These are phyloP conservation scores for Aptenodytes forsteri DNA, from an alignment of 2,113 vertebrate genomes.

Conservation along the genomic window DNA sequence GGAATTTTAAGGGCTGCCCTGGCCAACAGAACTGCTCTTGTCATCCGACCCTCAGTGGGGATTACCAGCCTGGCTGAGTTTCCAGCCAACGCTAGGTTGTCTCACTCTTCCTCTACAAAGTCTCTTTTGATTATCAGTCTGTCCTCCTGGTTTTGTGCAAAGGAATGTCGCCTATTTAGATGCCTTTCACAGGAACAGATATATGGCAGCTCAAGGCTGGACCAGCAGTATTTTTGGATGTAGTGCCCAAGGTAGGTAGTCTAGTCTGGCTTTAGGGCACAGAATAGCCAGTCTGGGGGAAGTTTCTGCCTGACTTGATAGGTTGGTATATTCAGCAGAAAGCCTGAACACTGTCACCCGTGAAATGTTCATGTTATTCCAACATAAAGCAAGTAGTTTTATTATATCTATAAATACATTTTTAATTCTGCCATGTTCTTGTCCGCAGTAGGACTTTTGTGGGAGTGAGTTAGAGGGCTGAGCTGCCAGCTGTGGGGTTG, in stretches of 20 bases:
- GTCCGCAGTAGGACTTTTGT: not conserved
- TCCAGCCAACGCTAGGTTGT: not conserved
- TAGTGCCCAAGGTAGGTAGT: not conserved
- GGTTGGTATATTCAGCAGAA: not conserved
- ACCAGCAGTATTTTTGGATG: not conserved
- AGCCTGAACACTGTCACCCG: not conserved
- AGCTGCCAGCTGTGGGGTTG: not conserved
- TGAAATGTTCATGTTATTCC: not conserved
- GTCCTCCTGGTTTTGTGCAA: not conserved
- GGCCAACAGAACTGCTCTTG: not conserved
- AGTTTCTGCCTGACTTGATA: not conserved
- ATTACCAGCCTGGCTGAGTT: not conserved
- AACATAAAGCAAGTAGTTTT: not conserved
- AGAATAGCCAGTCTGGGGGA: not conserved
- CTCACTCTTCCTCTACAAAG: not conserved
- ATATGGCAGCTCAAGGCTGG: not conserved
- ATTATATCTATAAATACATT: not conserved
- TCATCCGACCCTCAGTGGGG: not conserved
- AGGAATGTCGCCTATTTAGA: not conserved
- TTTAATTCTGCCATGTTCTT: not conserved
- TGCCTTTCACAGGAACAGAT: not conserved
- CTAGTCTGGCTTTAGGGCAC: not conserved
- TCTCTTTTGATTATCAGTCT: not conserved
- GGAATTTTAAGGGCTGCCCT: not conserved
- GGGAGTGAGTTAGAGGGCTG: not conserved